Conservation (phyloP, 1,140 invertebrate genomes). For the Ostrea edulis region DNA sequence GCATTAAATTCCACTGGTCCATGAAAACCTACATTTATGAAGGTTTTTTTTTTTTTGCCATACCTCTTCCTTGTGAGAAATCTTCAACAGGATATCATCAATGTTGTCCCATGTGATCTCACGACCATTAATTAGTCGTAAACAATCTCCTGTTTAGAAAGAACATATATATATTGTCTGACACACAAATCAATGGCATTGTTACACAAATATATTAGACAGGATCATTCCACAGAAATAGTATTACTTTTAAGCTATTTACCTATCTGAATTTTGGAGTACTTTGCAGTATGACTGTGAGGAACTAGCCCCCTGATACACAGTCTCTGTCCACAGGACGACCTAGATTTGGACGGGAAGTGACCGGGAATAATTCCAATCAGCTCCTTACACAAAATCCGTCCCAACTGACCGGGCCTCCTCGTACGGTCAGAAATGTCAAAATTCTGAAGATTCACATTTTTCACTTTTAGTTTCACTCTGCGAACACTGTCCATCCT, state of each 20-base stretch:
- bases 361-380: constrained; percentile 55
- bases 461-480: constrained; percentile 59
- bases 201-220: neutral
- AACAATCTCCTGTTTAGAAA: constrained; percentile 46
- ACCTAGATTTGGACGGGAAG: constrained; percentile 34
- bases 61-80: constrained; percentile 20
- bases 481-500: constrained; percentile 52
- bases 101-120: constrained; percentile 55
- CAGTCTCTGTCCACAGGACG: constrained; percentile 26
- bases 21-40: too few species aligned
- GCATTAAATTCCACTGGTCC: too few species aligned
- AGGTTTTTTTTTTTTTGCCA: neutral
- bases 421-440: constrained; percentile 24
- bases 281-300: constrained; percentile 42
- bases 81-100: constrained; percentile 48
- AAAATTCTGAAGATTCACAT: constrained; percentile 54
- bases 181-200: too few species aligned
- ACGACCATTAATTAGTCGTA: constrained; percentile 51
- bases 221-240: neutral
- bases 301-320: constrained; percentile 51
- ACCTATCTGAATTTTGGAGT: constrained; percentile 50
- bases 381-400: constrained; percentile 48
- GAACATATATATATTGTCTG: neutral
- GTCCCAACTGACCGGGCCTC: constrained; percentile 43
- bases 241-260: neutral